These are phyloP conservation scores for Platerodrilus igneus DNA, from an alignment of 2,888 invertebrate genomes.

Conservation along the genomic window DNA sequence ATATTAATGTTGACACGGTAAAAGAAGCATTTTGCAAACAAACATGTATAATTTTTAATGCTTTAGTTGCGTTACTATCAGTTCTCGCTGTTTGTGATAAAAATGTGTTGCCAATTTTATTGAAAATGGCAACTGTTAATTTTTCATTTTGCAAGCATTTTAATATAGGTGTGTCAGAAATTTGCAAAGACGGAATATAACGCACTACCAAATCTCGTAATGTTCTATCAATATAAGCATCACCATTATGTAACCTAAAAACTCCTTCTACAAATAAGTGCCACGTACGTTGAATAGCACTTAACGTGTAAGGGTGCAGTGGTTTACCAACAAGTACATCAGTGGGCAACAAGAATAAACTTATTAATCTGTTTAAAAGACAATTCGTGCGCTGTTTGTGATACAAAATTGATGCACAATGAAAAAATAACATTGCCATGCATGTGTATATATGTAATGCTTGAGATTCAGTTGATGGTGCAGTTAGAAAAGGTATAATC, in stretches of 20 bases:
- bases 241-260: slow-evolving; percentile 48
- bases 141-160: slow-evolving; percentile 35
- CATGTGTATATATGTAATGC: slow-evolving; percentile 39
- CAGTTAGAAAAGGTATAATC: slow-evolving; percentile 33
- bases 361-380: slow-evolving; percentile 51
- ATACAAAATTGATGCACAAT: slow-evolving; percentile 40
- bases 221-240: slow-evolving; percentile 49
- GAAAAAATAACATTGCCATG: slow-evolving; percentile 37
- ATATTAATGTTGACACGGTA: slow-evolving; percentile 22
- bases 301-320: slow-evolving; percentile 44
- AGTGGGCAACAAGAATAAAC: slow-evolving; percentile 50
- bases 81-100: slow-evolving; percentile 39
- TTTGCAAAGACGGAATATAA: slow-evolving; percentile 40
- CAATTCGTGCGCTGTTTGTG: slow-evolving; percentile 43
- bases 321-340: slow-evolving; percentile 49
- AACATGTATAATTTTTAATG: slow-evolving; percentile 37
- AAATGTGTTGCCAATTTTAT: slow-evolving; percentile 37
- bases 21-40: slow-evolving; percentile 34
- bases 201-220: slow-evolving; percentile 49
- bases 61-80: slow-evolving; percentile 39
- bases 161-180: slow-evolving; percentile 36
- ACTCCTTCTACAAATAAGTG: slow-evolving; percentile 53
- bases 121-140: slow-evolving; percentile 35
- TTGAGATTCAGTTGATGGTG: slow-evolving; percentile 35
- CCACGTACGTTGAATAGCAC: slow-evolving; percentile 51